Base-by-base conservation (phyloP, 2,113 vertebrate species). In the Elgaria multicarinata region DNA sequence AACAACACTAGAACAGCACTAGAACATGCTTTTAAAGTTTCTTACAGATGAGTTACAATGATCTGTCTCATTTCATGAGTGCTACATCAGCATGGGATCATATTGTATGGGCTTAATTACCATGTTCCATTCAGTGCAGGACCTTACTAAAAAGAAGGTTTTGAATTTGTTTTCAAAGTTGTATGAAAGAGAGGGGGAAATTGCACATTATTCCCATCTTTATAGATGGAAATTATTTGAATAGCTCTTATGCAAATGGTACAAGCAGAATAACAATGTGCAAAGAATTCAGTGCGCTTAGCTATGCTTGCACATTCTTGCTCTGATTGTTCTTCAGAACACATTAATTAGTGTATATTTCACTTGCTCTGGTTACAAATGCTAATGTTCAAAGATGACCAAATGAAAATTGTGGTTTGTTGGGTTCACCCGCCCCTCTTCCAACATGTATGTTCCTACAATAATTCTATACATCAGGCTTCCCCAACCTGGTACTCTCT, bases 261-360 rank as follows among this genome's bases (percentile, higher is more conserved):
- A 71, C 66, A 80, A 78, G 71, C 82, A 62, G 31, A 39, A 87
- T 92, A 82, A 77, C 82, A 84, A 66, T 79, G n/a, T 89, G 72
- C 46, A 86, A 87, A 39, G 79, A 20, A 50, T 89, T 93, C 87
- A 88, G 74, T 91, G 80, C 92, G 82, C 75, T 83, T 90, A 93
- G 87, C 86, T 90, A 75, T 64, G 82, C 55, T 31, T 90, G 92
- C 92, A 93, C 90, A 92, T 88, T 90, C 36, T 53, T 24, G 72
- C 3, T 89, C 46, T 6, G 74, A 6, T 31, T 89, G 31, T 90
- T 89, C 90, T 87, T 46, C 83, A 84, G 58, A 89, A 76, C 58
- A 69, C 74, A 58, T 85, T 69, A 89, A 85, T 85, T 78, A 39
- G 72, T 84, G 72, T 55, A 78, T 69, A 53, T 77, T 69, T 84